Evolutionary conservation across 2,113 vertebrate species (phyloP).

Genomic region (Rousettus leschenaultii): DNA sequence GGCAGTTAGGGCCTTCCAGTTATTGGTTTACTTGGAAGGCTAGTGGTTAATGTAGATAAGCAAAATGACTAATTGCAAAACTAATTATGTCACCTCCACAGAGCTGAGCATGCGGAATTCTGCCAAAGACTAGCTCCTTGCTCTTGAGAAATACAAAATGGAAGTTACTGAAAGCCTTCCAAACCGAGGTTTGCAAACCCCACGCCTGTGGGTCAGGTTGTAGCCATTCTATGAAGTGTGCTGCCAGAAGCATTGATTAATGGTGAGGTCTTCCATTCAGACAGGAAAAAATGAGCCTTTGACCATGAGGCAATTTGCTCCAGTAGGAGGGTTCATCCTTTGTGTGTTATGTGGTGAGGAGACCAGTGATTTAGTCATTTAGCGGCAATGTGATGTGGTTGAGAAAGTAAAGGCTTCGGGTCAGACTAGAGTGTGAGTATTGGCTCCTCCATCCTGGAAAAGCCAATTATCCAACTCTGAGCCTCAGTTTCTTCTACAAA

Average conservation of each 20-base stretch:
- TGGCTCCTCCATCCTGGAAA: background rate
- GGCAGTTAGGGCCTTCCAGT: slow-evolving; percentile 21
- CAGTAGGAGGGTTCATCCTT: background rate
- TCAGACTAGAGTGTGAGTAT: background rate
- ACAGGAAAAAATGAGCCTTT: background rate
- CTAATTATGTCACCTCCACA: slow-evolving; percentile 19
- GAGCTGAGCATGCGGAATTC: slow-evolving; percentile 32
- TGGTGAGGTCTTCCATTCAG: background rate
- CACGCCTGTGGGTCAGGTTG: background rate
- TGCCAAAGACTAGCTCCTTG: background rate
- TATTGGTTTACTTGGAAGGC: slow-evolving; percentile 29
- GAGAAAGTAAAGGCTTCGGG: slow-evolving; percentile 49
- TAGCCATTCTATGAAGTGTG: background rate
- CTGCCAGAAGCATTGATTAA: background rate
- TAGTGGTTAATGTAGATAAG: slow-evolving; percentile 52
- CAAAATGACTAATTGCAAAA: slow-evolving; percentile 53
- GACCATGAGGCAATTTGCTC: slow-evolving; percentile 10
- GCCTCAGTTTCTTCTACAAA: background rate
- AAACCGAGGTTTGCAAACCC: background rate
- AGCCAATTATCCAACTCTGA: background rate
- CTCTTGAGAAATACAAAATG: slow-evolving; percentile 16
- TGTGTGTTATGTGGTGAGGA: background rate
- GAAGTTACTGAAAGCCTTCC: slow-evolving; percentile 1
- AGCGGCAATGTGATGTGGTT: background rate
- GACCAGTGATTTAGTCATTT: slow-evolving; percentile 42